Base-by-base conservation (phyloP, 37 sponge, comb jelly and placozoan species). In the Cladorhizidae sp. region DNA sequence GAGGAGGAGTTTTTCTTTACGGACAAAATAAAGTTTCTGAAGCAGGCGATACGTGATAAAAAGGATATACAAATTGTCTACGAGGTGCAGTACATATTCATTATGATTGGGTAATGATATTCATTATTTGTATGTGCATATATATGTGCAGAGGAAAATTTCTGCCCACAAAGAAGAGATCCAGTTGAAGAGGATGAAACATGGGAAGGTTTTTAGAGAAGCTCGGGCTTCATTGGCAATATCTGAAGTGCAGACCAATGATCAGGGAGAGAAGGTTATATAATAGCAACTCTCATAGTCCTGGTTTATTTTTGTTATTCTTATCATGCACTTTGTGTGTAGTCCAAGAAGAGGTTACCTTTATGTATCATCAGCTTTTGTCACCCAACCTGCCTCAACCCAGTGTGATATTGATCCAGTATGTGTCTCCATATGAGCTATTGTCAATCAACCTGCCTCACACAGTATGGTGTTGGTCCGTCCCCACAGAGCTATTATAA, bases 41-140 rank as follows among this genome's bases (percentile, higher is more conserved):
- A 78, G 40, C 43, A 78, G 35, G 35, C 78, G 26, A 26, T 78
- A 8, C 70, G 72, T 37, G 74, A 78, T 32, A 57, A 85, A 29
- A 73, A 7, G 14, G 78, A 36, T 43, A 70, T 51, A 2, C 71
- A 33, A 37, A 14, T 70, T 15, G 26, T 37, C 0, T 79, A 79
- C 32, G 68, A 67, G 54, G 80, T 79, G 49, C 49, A 45, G 49
- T 5, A 45, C 9, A 67, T 40, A 21, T 75, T 1, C 3, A 14
- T 45, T 8, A 11, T 37, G 8, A 36, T 72, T 36, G 0, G 7
- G 29, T 74, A 28, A 15, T 17, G 7, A 39, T 11, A 74, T 51
- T 8, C 50, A 50, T 54, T 36, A 20, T 14, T n/a, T 45, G 20
- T 74, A 36, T 55, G 42, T 28, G 15, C 20, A 26, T 11, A 8